Evolutionary conservation across 2,797 vertebrate genomes (phyloP).

Genomic region (Sebastolobus altivelis): DNA sequence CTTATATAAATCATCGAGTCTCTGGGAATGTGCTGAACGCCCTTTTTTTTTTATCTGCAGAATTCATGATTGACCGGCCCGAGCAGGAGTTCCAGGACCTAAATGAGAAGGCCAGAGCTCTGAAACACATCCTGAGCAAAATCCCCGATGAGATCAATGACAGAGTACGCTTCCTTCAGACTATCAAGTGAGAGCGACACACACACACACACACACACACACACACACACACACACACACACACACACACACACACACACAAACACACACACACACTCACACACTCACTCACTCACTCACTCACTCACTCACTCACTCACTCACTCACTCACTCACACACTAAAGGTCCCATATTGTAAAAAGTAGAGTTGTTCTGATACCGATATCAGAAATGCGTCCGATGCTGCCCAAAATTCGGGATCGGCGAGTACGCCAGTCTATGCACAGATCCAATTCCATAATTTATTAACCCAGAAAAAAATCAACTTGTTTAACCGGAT

Average conservation of each 20-base stretch:
- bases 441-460: no score
- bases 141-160: slow-evolving; percentile 98
- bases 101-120: slow-evolving; percentile 96
- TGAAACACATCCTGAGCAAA: slow-evolving; percentile 98
- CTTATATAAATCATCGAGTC: background rate
- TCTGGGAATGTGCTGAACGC: slow-evolving; percentile 5
- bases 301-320: no score
- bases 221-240: background rate
- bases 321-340: background rate
- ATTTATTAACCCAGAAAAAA: no score
- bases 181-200: slow-evolving; percentile 96
- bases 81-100: slow-evolving; percentile 97
- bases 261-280: background rate
- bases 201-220: background rate
- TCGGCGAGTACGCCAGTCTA: no score
- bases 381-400: no score
- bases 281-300: background rate
- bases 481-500: no score
- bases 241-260: background rate
- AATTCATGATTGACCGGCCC: slow-evolving; percentile 96
- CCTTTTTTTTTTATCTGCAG: slow-evolving; percentile 71
- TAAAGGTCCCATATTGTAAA: no score
- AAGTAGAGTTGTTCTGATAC: no score
- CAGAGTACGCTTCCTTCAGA: slow-evolving; percentile 98
- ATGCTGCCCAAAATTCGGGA: no score